Evolutionary conservation across 2,797 vertebrate species (phyloP).

Genomic region (Neosalanx taihuensis): DNA sequence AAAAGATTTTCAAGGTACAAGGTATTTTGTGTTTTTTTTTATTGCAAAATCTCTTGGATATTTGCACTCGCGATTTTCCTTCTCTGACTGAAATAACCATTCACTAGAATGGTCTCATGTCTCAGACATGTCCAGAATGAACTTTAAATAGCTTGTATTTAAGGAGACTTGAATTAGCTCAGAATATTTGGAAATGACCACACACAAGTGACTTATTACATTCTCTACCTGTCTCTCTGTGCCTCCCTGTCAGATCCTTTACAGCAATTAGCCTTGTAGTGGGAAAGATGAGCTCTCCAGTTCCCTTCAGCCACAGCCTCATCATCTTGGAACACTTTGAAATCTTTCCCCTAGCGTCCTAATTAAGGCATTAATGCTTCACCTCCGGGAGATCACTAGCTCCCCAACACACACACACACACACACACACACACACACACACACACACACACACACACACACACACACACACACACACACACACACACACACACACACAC

Average conservation of each 20-base stretch:
- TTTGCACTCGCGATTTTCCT: too few relatives aligned
- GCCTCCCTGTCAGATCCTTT: slow-evolving; percentile 72
- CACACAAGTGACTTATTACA: slow-evolving; percentile 63
- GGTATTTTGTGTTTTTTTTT: too few relatives aligned
- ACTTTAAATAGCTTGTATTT: slow-evolving; percentile 31
- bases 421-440: slow-evolving; percentile 47
- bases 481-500: slow-evolving; percentile 45
- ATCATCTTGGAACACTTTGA: slow-evolving; percentile 74
- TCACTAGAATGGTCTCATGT: neutral
- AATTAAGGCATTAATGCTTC: slow-evolving; percentile 81
- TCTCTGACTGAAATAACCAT: too few relatives aligned
- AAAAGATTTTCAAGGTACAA: too few relatives aligned
- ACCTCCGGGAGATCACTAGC: slow-evolving; percentile 54
- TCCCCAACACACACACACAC: slow-evolving; percentile 45
- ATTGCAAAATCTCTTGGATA: too few relatives aligned
- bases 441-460: neutral
- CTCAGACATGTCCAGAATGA: neutral
- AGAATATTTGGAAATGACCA: slow-evolving; percentile 65
- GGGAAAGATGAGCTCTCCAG: slow-evolving; percentile 76
- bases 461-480: slow-evolving; percentile 47
- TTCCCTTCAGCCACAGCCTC: slow-evolving; percentile 73
- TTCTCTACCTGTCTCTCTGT: slow-evolving; percentile 55
- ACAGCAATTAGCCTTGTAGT: slow-evolving; percentile 79
- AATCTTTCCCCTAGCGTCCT: slow-evolving; percentile 75
- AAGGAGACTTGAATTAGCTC: slow-evolving; percentile 50